These are phyloP conservation scores for Lonchura striata DNA, from an alignment of 2,113 vertebrate genomes.

Conservation along the genomic window DNA sequence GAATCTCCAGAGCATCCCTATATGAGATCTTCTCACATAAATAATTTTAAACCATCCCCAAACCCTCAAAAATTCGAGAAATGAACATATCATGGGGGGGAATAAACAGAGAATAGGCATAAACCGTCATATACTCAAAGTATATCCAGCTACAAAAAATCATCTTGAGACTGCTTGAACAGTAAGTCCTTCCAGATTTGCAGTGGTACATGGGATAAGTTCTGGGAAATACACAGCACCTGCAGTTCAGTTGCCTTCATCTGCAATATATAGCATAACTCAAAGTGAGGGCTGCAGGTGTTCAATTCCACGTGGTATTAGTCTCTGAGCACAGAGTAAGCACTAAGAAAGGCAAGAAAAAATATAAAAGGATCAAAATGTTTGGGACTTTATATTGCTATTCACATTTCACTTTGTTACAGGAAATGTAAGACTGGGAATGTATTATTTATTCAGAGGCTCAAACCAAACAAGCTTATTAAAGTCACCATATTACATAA, in stretches of 20 bases:
- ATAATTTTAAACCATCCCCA: not conserved
- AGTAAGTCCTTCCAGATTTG: not conserved
- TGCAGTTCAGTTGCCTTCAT: conserved; percentile 28
- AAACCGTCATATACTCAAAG: not conserved
- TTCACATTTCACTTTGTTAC: conserved; percentile 15
- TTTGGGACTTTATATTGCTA: not conserved
- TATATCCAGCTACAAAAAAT: not conserved
- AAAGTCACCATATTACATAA: not conserved
- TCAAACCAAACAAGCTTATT: conserved; percentile 13
- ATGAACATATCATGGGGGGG: not conserved
- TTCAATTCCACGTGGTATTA: conserved; percentile 22
- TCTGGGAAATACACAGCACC: not conserved
- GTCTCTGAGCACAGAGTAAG: not conserved
- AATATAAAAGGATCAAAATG: not conserved
- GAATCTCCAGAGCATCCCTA: not conserved
- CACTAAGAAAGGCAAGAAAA: not conserved
- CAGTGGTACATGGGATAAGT: not conserved
- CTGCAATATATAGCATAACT: not conserved
- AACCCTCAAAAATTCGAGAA: conserved; percentile 15
- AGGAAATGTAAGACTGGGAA: not conserved
- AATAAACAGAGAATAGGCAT: not conserved
- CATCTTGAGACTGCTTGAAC: conserved; percentile 7
- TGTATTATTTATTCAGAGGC: not conserved
- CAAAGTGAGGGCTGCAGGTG: not conserved
- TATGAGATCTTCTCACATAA: not conserved